Evolutionary conservation across 1,140 invertebrate species (phyloP).

Genomic region (Dendroctonus valens): DNA sequence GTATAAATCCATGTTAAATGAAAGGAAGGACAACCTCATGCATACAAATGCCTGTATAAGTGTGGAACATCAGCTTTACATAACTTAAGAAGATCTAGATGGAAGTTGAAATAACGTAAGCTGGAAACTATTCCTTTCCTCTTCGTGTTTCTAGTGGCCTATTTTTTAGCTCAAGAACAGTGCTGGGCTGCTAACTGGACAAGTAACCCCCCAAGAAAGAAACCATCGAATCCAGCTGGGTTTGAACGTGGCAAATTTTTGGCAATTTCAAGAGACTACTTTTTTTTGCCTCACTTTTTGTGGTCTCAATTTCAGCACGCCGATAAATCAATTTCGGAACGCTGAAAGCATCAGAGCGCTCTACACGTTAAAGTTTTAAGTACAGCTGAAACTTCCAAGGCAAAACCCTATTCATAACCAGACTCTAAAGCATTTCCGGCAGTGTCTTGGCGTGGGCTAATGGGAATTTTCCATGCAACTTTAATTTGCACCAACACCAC

Average conservation of each 20-base stretch:
- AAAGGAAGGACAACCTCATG: too few species aligned
- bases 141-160: background rate
- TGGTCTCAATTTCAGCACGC: background rate
- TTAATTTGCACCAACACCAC: constrained; percentile 1
- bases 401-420: constrained; percentile 12
- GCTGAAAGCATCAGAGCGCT: constrained; percentile 9
- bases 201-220: background rate
- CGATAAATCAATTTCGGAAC: constrained; percentile 11
- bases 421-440: constrained; percentile 7
- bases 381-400: constrained; percentile 14
- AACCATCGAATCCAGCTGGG: background rate
- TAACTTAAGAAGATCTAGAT: too few species aligned
- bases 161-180: background rate
- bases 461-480: constrained; percentile 13
- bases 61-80: too few species aligned
- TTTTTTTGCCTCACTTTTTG: background rate
- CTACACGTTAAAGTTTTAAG: constrained; percentile 13
- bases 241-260: background rate
- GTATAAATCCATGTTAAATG: too few species aligned
- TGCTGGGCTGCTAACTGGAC: background rate
- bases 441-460: constrained; percentile 1
- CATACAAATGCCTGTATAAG: too few species aligned
- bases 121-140: too few species aligned
- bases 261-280: background rate
- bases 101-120: too few species aligned